Base-by-base conservation (phyloP, 2,888 invertebrate species). In the Embidobia sp. region DNA sequence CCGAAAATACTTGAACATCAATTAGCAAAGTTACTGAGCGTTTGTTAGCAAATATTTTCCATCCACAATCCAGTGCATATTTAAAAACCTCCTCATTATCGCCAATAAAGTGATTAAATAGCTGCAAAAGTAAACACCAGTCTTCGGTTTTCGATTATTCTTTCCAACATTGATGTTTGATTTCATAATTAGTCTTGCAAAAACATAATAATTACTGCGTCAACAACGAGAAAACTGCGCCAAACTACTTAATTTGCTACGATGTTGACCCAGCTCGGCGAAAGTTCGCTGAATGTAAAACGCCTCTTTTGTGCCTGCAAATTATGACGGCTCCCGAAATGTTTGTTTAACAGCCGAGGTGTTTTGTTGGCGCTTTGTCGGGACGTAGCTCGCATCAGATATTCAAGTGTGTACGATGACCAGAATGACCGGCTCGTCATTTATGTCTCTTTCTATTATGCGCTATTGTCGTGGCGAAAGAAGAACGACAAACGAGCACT, bases 361-460 rank as follows among this genome's bases (percentile, higher is more conserved):
- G 11, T 37, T 31, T 19, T 19, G 46, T 15, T 27, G 33, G 19
- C 19, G 7, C 33, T 53, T 53, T 53, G 37, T 53, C 19, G 33
- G 33, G 6, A 19, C 27, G 48, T 8, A 15, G 18, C n/a, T 35
- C 8, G 22, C 10, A 13, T 16, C 16, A 26, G 15, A 22, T 46
- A 35, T 26, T 26, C n/a, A 33, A 44, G 31, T 18, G 37, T 35
- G 10, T 15, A 10, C 22, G 27, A 3, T 48, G 37, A 61, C 48
- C 48, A 61, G 48, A 61, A 61, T 61, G 61, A 61, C 61, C 48
- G 27, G 16, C 27, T 48, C 29, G 48, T 61, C 48, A 48, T 61
- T 61, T 37, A 37, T 48, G 48, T 48, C 48, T 61, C 18, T 48
- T 61, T 61, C 48, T 27, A 48, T 48, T 48, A 61, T 61, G 63